A percentile compares a stretch with the other conserved stretches of the same genome.
Conservation (phyloP, 2,888 invertebrate species). For the Stenodema calcarata region DNA sequence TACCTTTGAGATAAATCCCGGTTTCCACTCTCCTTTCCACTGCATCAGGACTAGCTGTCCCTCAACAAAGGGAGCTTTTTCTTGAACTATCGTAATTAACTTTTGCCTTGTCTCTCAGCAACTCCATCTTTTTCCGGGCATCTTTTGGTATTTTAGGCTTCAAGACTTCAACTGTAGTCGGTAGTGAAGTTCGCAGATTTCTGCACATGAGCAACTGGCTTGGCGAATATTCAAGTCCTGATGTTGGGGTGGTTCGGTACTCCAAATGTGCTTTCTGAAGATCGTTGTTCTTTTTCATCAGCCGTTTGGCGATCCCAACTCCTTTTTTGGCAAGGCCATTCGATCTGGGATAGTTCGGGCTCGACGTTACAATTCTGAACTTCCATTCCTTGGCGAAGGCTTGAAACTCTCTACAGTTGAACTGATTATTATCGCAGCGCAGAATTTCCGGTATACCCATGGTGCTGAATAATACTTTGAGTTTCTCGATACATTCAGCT, state of each 20-base stretch:
- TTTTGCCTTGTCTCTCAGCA: slow-evolving; percentile 2
- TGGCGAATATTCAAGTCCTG: background rate
- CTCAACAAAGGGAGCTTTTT: too few relatives aligned
- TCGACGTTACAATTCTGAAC: too few relatives aligned
- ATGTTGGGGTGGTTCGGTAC: background rate
- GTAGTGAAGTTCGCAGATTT: background rate
- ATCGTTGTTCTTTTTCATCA: background rate
- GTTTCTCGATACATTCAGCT: background rate
- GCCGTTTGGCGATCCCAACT: background rate
- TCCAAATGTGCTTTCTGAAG: background rate
- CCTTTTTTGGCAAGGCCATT: slow-evolving; percentile 1
- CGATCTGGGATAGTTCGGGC: background rate
- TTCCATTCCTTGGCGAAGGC: too few relatives aligned
- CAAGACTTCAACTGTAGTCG: background rate
- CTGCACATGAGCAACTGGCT: background rate
- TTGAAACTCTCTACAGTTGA: too few relatives aligned
- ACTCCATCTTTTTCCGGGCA: background rate
- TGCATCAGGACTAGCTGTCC: background rate
- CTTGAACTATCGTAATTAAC: background rate
- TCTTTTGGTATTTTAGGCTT: too few relatives aligned
- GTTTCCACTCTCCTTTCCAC: too few relatives aligned
- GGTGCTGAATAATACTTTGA: background rate
- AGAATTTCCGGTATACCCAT: background rate
- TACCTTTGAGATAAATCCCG: too few relatives aligned
- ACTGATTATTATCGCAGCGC: background rate